These are phyloP conservation scores for Drosophila paramelanica DNA, from an alignment of 2,888 invertebrate species.

Conservation along the genomic window DNA sequence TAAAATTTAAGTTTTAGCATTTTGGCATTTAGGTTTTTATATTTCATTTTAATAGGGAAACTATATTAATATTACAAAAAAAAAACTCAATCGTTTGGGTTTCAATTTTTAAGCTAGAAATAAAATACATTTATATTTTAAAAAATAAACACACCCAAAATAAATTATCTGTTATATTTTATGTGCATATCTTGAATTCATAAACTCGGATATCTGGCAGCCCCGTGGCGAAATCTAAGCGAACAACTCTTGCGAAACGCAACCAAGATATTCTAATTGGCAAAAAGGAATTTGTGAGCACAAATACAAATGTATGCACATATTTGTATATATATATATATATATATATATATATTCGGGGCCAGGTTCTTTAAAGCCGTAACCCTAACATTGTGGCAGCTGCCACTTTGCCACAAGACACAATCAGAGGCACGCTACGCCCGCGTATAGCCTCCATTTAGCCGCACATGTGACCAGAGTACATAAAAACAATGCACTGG, in stretches of 20 bases:
- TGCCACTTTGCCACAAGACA: conserved; percentile 48
- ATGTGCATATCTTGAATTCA: no score
- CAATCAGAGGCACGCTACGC: conserved; percentile 38
- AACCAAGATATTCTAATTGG: conserved; percentile 47
- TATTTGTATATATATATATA: no score
- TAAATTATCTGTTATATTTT: no score
- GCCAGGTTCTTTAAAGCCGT: conserved; percentile 20
- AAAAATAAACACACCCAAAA: no score
- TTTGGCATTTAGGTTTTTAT: no score
- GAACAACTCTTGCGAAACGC: conserved; percentile 24
- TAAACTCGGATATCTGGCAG: no score
- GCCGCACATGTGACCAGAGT: conserved; percentile 50
- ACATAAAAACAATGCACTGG: conserved; percentile 66
- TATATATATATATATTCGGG: conserved; percentile 4
- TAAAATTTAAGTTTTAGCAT: no score
- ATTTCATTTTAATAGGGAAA: no score
- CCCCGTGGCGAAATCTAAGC: conserved; percentile 17
- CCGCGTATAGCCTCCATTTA: conserved; percentile 11
- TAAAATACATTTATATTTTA: no score
- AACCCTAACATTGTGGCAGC: conserved; percentile 40
- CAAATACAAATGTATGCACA: not conserved
- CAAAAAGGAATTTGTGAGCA: conserved; percentile 30
- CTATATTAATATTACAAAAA: no score
- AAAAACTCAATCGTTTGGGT: no score
- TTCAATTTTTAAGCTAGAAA: no score